Evolutionary conservation across 1,140 invertebrate species (phyloP), one percentile per base, ranked within the genome.

Genomic region (Meloidogyne exigua): DNA sequence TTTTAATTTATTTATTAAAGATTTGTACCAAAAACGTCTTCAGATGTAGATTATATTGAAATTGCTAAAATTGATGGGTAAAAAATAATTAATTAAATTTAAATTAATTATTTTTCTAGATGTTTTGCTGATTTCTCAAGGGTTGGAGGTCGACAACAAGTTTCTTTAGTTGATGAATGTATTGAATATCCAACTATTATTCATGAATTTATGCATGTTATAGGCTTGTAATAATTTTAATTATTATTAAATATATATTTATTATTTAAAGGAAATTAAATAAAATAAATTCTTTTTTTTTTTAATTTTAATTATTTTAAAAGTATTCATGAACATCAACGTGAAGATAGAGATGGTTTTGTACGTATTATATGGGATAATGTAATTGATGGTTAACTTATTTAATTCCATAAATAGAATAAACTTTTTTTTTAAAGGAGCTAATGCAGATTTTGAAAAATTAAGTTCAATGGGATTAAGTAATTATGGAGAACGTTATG

Each of bases 161-260:
- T 86, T 28, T 87, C 84, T 7, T 77, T 86, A 44, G 84, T 86
- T n/a, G 86, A 86, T 72, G 85, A 86, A 77, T 86, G 85, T 64
- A 79, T 86, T 36, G 86, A 86, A 63, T 86, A 87, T 75, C 78
- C 85, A 26, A 86, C 85, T 13, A 81, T 87, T 21, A 87, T 86
- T 26, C 85, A 86, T 71, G 85, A 85, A 77, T 78, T 86, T 64
- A 86, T 86, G 85, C 85, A 86, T 77, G 86, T 86, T 28, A 86
- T 86, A 69, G 85, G 85, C 23, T 87, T 87, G 71, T 73, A 63
- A 28, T 28, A 15, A 15, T n/a, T n/a, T n/a, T n/a, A n/a, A n/a
- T n/a, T n/a, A n/a, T n/a, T n/a, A n/a, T 57, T 57, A 57, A 57
- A 39, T 10, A 57, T n/a, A 72, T 32, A 62, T 57, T 72, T 9